These are phyloP conservation scores for Tetramorium parvispinum DNA, from an alignment of 1,140 invertebrate genomes.

Conservation along the genomic window DNA sequence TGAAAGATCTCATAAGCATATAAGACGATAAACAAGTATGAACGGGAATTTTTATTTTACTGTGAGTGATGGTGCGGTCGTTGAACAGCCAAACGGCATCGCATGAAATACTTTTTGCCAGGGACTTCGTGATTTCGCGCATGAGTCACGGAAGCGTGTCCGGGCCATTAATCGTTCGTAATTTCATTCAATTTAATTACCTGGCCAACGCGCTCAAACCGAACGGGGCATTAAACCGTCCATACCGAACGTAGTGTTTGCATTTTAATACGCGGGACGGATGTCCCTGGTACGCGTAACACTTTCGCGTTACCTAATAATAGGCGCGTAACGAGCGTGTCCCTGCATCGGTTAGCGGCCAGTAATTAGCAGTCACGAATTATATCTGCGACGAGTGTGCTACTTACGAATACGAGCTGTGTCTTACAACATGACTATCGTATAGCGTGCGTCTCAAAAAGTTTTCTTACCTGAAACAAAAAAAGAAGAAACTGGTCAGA, in stretches of 20 bases:
- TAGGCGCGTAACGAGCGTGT: conserved; percentile 75
- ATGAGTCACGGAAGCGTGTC: conserved; percentile 68
- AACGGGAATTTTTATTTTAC: conserved; percentile 19
- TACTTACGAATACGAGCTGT: background rate
- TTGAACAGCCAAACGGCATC: conserved; percentile 34
- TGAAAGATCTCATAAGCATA: background rate
- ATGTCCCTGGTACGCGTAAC: conserved; percentile 66
- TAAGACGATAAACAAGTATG: background rate
- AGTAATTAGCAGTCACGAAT: conserved; percentile 67
- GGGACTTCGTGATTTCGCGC: conserved; percentile 66
- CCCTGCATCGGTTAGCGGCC: conserved; percentile 73
- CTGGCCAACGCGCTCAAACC: conserved; percentile 73
- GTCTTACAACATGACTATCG: background rate
- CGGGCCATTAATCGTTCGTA: conserved; percentile 79
- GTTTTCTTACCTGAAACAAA: background rate
- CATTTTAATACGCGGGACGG: conserved; percentile 79
- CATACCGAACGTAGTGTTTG: conserved; percentile 75
- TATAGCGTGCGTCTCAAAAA: background rate
- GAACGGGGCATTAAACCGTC: conserved; percentile 78
- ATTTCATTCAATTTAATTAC: conserved; percentile 84
- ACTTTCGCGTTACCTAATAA: conserved; percentile 79
- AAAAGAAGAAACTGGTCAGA: background rate
- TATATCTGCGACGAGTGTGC: background rate
- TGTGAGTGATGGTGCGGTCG: background rate
- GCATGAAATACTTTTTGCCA: conserved; percentile 63